Conservation (phyloP, 1,140 invertebrate species). For the Antheraea mylitta region DNA sequence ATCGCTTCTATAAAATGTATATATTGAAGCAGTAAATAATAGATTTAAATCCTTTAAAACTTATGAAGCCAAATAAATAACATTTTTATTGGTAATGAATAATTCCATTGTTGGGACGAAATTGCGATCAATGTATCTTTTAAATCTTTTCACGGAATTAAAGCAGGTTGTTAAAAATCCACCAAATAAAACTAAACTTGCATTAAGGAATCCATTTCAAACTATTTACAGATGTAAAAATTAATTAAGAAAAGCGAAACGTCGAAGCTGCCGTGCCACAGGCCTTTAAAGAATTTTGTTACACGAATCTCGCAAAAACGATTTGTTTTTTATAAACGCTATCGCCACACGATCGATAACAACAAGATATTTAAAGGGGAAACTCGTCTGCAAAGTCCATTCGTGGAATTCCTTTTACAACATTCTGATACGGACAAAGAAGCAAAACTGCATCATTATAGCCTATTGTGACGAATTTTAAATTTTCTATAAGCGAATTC, state of each 20-base stretch:
- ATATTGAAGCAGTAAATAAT: no score
- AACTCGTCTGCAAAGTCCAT: conserved; percentile 42
- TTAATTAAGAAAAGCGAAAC: conserved; percentile 50
- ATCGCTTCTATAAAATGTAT: no score
- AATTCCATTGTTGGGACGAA: no score
- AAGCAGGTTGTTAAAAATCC: background rate
- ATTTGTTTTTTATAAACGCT: conserved; percentile 45
- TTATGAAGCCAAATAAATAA: no score
- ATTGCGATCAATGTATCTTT: no score
- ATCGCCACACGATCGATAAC: conserved; percentile 68
- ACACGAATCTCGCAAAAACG: conserved; percentile 51
- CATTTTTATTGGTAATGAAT: no score
- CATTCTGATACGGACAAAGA: conserved; percentile 64
- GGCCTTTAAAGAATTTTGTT: conserved; percentile 55
- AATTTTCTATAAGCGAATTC: conserved; percentile 75
- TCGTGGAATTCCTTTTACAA: conserved; percentile 54
- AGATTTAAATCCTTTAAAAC: no score
- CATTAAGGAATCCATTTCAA: background rate
- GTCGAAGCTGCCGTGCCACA: conserved; percentile 38
- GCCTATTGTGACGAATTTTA: conserved; percentile 73
- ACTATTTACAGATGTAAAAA: conserved; percentile 16
- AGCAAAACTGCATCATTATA: conserved; percentile 72
- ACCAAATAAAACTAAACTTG: background rate
- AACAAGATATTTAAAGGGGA: conserved; percentile 51
- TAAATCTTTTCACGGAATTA: no score